Percentiles rank a stretch among this genome's conserved stretches.
These are phyloP conservation scores for Phanerotoma sp. DNA, from an alignment of 2,888 invertebrate genomes.

Conservation along the genomic window DNA sequence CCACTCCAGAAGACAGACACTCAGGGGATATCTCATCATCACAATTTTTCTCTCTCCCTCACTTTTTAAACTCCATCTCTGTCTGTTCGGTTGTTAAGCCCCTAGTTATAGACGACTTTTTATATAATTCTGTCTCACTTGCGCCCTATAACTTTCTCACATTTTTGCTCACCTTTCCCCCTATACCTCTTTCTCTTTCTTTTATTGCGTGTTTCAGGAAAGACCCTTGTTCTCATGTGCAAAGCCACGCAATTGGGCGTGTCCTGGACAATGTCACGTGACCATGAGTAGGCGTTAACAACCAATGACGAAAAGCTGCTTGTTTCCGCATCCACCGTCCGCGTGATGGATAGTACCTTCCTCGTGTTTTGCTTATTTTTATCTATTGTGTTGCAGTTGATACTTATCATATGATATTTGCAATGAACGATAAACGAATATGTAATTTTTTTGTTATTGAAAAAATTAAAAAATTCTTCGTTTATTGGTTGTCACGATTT, in stretches of 20 bases:
- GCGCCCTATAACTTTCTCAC: background rate
- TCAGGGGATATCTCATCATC: slow-evolving; percentile 9
- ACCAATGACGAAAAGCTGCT: slow-evolving; percentile 41
- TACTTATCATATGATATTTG: slow-evolving; percentile 47
- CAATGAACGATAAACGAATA: slow-evolving; percentile 1
- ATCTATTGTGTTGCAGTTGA: slow-evolving; percentile 57
- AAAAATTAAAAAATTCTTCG: background rate
- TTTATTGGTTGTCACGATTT: too few relatives aligned
- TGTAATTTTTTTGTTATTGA: background rate
- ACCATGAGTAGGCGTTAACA: slow-evolving; percentile 43
- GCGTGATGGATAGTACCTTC: slow-evolving; percentile 54
- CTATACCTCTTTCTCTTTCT: background rate
- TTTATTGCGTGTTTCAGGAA: slow-evolving; percentile 24
- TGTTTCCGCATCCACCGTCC: slow-evolving; percentile 44
- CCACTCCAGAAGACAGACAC: slow-evolving; percentile 32
- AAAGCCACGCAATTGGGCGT: slow-evolving; percentile 36
- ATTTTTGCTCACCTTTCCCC: background rate
- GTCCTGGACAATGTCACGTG: slow-evolving; percentile 30
- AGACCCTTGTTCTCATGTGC: slow-evolving; percentile 27
- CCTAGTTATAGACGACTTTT: too few relatives aligned
- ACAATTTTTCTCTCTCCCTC: background rate
- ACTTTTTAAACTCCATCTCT: background rate
- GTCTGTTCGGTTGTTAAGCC: too few relatives aligned
- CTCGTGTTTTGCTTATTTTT: slow-evolving; percentile 55
- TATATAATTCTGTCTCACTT: background rate